Conservation (phyloP, 1,140 invertebrate species). For the Metopolophium dirhodum region DNA sequence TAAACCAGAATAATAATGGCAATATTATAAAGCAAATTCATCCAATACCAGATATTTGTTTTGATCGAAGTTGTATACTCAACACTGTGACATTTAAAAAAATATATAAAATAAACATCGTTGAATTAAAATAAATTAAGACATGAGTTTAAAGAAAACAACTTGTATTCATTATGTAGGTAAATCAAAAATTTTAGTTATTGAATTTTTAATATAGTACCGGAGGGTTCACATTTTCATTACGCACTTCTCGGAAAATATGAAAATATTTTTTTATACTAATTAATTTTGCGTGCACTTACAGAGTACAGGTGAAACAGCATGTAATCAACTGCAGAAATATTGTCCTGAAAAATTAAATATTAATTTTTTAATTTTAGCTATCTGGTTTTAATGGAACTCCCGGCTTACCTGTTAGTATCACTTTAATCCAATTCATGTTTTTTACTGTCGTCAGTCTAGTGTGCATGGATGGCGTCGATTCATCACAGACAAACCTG, state of each 20-base stretch:
- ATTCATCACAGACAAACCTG: not conserved
- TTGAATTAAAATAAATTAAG: not conserved
- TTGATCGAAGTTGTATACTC: not conserved
- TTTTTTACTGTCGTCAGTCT: not conserved
- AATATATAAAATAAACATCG: not conserved
- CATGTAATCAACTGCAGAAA: not conserved
- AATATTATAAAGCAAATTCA: not conserved
- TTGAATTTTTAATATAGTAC: not conserved
- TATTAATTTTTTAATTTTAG: not conserved
- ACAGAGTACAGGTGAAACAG: not conserved
- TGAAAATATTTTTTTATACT: not conserved
- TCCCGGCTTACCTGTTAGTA: not conserved
- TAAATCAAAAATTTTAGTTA: no score
- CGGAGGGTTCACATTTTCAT: not conserved
- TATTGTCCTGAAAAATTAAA: constrained; percentile 26
- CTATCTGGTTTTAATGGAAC: not conserved
- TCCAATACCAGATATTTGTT: not conserved
- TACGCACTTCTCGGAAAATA: not conserved
- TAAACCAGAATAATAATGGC: not conserved
- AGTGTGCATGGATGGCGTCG: not conserved
- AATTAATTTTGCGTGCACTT: not conserved
- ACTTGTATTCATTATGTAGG: not conserved
- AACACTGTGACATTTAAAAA: not conserved
- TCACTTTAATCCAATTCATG: constrained; percentile 28
- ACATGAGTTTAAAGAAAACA: not conserved